Evolutionary conservation across 2,888 invertebrate genomes (phyloP).

Genomic region (Cheilosia variabilis): DNA sequence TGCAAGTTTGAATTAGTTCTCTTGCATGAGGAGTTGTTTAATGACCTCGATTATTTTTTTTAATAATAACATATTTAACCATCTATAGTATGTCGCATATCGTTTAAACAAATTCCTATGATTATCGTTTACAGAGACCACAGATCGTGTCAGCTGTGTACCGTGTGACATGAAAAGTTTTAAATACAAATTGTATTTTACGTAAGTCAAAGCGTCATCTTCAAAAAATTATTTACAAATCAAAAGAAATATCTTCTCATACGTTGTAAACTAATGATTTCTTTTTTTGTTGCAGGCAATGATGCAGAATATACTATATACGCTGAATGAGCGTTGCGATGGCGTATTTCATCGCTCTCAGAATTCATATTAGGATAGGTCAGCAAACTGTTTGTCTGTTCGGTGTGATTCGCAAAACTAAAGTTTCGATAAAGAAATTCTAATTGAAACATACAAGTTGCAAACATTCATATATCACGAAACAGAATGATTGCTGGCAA

Average conservation of each 20-base stretch:
- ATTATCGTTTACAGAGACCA: conserved; percentile 73
- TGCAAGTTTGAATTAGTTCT: conserved; percentile 59
- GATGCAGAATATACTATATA: not conserved
- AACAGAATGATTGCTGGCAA: too few relatives aligned
- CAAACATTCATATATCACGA: too few relatives aligned
- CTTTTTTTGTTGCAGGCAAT: conserved; percentile 46
- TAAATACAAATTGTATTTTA: conserved; percentile 43
- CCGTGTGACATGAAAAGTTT: conserved; percentile 63
- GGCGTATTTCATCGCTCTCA: not conserved
- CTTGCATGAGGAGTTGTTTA: conserved; percentile 49
- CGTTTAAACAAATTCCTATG: conserved; percentile 61
- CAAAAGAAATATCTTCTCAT: not conserved
- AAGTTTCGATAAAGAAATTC: too few relatives aligned
- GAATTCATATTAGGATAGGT: too few relatives aligned
- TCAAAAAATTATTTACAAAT: conserved; percentile 22
- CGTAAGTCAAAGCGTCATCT: conserved; percentile 64
- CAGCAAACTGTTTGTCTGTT: too few relatives aligned
- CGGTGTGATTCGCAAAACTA: too few relatives aligned
- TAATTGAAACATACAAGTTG: too few relatives aligned
- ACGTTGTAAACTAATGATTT: not conserved
- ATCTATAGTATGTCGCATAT: conserved; percentile 12
- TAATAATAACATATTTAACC: conserved; percentile 12
- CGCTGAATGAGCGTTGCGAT: conserved; percentile 8
- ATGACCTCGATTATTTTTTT: conserved; percentile 11
- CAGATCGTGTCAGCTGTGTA: conserved; percentile 70